Percentiles rank a stretch among this genome's conserved stretches.
These are phyloP conservation scores for Rutilus rutilus DNA, from an alignment of 2,113 vertebrate species.

Conservation along the genomic window DNA sequence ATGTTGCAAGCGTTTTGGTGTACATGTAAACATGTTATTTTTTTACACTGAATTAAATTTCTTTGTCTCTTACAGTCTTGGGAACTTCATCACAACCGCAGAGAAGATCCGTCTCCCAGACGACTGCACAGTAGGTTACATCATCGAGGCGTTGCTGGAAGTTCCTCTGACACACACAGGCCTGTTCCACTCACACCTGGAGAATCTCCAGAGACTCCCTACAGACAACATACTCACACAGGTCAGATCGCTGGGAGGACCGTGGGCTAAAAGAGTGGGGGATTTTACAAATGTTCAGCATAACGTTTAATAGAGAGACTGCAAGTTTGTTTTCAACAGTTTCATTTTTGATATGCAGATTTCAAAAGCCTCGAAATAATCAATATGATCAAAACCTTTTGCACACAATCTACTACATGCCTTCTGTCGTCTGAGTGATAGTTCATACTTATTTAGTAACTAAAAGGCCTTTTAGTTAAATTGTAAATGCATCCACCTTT, in stretches of 20 bases:
- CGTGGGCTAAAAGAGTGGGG: not conserved
- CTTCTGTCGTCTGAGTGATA: no score
- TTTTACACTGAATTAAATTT: not conserved
- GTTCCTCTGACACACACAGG: conserved; percentile 84
- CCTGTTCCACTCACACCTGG: conserved; percentile 95
- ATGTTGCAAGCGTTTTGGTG: not conserved
- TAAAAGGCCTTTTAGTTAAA: no score
- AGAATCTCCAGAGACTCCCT: conserved; percentile 87
- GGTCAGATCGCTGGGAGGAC: conserved; percentile 72
- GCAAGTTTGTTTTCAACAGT: no score
- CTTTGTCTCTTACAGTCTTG: conserved; percentile 77
- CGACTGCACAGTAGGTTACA: conserved; percentile 96
- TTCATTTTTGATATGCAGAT: no score
- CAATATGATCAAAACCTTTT: no score
- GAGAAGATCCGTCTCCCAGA: conserved; percentile 95
- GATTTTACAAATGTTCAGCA: not conserved
- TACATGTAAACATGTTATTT: not conserved
- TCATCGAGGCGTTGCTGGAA: conserved; percentile 92
- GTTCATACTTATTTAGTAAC: no score
- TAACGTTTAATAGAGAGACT: not conserved
- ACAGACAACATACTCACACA: conserved; percentile 79
- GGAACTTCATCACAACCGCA: conserved; percentile 95
- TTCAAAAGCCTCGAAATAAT: no score
- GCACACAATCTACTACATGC: no score
- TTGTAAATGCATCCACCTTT: no score